Conservation (phyloP, 2,888 invertebrate genomes). For the Drosophila multiciliata region DNA sequence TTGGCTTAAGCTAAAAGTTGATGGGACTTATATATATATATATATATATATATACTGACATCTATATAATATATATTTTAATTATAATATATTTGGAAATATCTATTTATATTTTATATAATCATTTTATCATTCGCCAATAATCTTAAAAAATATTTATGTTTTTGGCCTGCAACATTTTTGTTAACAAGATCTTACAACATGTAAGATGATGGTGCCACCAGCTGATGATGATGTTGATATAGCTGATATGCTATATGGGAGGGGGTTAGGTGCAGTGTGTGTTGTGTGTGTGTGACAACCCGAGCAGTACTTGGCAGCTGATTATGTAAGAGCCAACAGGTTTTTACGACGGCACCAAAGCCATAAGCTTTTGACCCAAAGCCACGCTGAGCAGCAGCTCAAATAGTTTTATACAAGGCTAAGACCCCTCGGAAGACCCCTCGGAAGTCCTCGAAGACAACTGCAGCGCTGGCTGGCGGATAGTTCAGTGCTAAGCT, state of each 20-base stretch:
- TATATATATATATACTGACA: no score
- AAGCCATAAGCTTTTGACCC: slow-evolving; percentile 77
- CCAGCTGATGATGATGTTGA: slow-evolving; percentile 12
- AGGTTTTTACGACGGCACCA: slow-evolving; percentile 72
- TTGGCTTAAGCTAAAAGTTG: no score
- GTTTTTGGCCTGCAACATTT: slow-evolving; percentile 22
- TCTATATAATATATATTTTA: not conserved
- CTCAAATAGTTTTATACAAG: slow-evolving; percentile 75
- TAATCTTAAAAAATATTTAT: not conserved
- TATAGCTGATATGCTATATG: not conserved
- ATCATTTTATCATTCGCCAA: not conserved
- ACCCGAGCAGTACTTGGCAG: slow-evolving; percentile 42
- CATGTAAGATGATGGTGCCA: slow-evolving; percentile 48
- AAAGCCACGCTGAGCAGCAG: slow-evolving; percentile 73
- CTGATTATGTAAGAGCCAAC: slow-evolving; percentile 65
- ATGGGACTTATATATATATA: no score
- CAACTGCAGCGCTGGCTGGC: slow-evolving; percentile 51
- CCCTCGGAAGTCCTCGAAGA: not conserved
- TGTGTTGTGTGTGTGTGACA: not conserved
- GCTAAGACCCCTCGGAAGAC: slow-evolving; percentile 12
- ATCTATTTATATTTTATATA: not conserved
- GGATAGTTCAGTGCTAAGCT: slow-evolving; percentile 7
- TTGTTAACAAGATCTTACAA: slow-evolving; percentile 66
- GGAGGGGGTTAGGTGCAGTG: not conserved
- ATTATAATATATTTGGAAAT: no score